Conservation (phyloP, 2,888 invertebrate species). For the Protophormia terraenovae region DNA sequence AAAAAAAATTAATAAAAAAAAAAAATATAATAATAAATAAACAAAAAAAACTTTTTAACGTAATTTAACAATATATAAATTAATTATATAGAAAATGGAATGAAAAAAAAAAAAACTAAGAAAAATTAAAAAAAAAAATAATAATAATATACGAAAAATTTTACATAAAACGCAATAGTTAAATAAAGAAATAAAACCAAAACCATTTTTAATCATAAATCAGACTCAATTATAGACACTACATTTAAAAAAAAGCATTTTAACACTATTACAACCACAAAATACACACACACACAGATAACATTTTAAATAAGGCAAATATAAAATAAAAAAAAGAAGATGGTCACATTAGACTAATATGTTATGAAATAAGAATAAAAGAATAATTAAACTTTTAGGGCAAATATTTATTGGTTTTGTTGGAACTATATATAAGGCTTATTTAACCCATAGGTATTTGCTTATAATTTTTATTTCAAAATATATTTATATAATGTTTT, state of each 20-base stretch:
- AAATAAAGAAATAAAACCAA: conserved; percentile 29
- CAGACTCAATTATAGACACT: conserved; percentile 31
- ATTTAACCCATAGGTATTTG: no score
- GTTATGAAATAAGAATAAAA: no score
- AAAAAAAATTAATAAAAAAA: conserved; percentile 26
- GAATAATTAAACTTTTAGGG: no score
- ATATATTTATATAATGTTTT: no score
- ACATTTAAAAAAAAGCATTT: background rate
- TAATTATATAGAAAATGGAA: conserved; percentile 25
- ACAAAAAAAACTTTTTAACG: conserved; percentile 52
- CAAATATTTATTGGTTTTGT: no score
- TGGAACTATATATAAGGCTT: no score
- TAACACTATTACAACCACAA: background rate
- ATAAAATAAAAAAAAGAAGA: background rate
- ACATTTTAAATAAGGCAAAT: background rate
- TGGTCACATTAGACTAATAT: no score
- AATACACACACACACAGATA: background rate
- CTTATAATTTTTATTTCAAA: no score
- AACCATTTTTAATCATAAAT: conserved; percentile 54
- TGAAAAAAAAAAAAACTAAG: conserved; percentile 22
- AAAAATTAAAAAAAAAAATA: conserved; percentile 15
- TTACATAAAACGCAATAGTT: conserved; percentile 67
- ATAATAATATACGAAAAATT: conserved; percentile 52
- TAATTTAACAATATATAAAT: conserved; percentile 54
- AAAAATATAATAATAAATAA: conserved; percentile 29